These are phyloP conservation scores for Nannospalax galili DNA, from an alignment of 2,113 vertebrate genomes.

Conservation along the genomic window DNA sequence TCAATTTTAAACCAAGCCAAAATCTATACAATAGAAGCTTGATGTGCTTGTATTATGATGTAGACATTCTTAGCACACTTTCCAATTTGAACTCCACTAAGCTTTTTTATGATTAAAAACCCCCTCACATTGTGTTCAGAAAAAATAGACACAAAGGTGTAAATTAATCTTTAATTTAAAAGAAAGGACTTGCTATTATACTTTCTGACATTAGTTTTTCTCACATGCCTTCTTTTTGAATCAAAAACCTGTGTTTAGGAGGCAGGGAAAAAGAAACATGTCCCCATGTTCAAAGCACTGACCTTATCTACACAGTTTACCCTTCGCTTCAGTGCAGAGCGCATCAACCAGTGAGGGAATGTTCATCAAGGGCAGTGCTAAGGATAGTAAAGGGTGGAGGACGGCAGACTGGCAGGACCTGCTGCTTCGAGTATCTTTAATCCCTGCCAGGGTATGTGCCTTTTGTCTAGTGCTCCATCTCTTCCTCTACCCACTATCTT, in stretches of 20 bases:
- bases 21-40: slow-evolving; percentile 52
- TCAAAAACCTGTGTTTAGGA: background rate
- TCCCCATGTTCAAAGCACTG: background rate
- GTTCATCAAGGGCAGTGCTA: too few species aligned
- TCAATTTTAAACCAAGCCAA: slow-evolving; percentile 60
- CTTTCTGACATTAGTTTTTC: background rate
- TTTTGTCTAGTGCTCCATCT: background rate
- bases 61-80: slow-evolving; percentile 27
- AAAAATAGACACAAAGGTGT: slow-evolving; percentile 54
- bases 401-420: background rate
- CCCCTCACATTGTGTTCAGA: slow-evolving; percentile 23
- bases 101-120: slow-evolving; percentile 60
- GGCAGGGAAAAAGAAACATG: background rate
- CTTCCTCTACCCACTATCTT: background rate
- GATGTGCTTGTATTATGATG: slow-evolving; percentile 52
- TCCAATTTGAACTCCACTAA: slow-evolving; percentile 50
- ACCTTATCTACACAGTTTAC: background rate
- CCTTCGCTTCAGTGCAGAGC: background rate
- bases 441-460: background rate
- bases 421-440: background rate
- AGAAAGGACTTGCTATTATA: slow-evolving; percentile 15
- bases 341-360: too few species aligned
- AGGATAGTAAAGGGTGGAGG: background rate
- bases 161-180: slow-evolving; percentile 48
- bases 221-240: background rate